Conservation (phyloP, 2,797 vertebrate genomes). For the Ctenopoma multispine region DNA sequence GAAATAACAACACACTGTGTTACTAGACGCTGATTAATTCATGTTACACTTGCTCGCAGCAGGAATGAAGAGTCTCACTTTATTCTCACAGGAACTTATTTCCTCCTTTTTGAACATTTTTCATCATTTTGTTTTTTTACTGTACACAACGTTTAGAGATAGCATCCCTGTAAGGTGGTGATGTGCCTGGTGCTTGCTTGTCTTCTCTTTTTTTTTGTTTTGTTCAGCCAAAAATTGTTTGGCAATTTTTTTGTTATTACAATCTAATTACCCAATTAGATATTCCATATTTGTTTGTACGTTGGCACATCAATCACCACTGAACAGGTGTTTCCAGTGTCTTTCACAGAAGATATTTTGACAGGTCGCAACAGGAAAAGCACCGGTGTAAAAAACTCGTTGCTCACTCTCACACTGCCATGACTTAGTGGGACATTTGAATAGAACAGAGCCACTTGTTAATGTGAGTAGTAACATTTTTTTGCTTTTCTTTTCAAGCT, state of each 20-base stretch:
- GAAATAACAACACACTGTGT: constrained; percentile 55
- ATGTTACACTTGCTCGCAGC: constrained; percentile 57
- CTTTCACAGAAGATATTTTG: constrained; percentile 4
- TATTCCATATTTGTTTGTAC: constrained; percentile 4
- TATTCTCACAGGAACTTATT: constrained; percentile 27
- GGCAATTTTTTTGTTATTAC: neutral
- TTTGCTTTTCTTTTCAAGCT: neutral
- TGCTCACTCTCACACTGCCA: neutral
- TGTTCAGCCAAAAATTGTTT: constrained; percentile 9
- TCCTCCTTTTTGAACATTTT: constrained; percentile 32
- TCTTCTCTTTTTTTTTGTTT: neutral
- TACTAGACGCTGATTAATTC: constrained; percentile 67
- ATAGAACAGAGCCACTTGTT: neutral
- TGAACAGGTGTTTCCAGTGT: neutral
- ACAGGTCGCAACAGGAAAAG: neutral
- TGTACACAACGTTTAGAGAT: neutral
- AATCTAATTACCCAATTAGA: neutral
- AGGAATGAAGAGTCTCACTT: constrained; percentile 53
- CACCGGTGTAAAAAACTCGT: neutral
- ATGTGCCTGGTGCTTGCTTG: neutral
- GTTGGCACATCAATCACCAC: neutral
- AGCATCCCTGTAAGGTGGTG: neutral
- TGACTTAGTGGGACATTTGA: neutral
- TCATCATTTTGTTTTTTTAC: constrained; percentile 14
- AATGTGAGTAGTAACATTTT: neutral